Evolutionary conservation across 2,113 vertebrate species (phyloP), one percentile per base, ranked within the genome.

Genomic region (Neotoma lepida): DNA sequence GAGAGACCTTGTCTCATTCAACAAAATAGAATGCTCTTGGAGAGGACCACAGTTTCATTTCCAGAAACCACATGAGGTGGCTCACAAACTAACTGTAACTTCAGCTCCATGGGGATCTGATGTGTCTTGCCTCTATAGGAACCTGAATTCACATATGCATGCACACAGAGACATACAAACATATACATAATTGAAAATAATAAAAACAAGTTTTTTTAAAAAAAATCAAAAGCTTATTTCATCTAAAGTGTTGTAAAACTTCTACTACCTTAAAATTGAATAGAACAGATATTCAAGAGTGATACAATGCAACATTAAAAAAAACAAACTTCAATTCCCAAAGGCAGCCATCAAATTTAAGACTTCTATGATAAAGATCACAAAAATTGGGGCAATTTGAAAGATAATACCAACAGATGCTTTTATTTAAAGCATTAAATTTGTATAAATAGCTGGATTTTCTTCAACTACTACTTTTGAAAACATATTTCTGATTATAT

Each of bases 221-320:
- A 92, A 91, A 92, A 91, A 68, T 33, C 61, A 30, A 95, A 85
- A 89, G 73, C 44, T 74, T 71, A 51, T 64, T 88, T 94, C 44
- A 82, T 39, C 26, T 68, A 58, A 56, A 41, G 71, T 89, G 10
- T n/a, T 82, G 44, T 84, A 9, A 61, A 71, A 54, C 54, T 30
- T 92, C 66, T 58, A 76, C 6, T 64, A 80, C n/a, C 51, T 58
- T 92, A 73, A 92, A 92, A 80, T 4, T 30, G 90, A 94, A 93
- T 18, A 90, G 49, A 61, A 26, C 35, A 93, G 54, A 91, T 80
- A 30, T 64, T 77, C 5, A 66, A 95, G 54, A 91, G 77, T 68
- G 12, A 92, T 46, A 93, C 51, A 94, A 95, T 92, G n/a, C 74
- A 91, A 76, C 66, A 84, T 24, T 77, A 80, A 89, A 92, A 9